These are phyloP conservation scores for Nesogale talazaci DNA, from an alignment of 2,113 vertebrate species.

Conservation along the genomic window DNA sequence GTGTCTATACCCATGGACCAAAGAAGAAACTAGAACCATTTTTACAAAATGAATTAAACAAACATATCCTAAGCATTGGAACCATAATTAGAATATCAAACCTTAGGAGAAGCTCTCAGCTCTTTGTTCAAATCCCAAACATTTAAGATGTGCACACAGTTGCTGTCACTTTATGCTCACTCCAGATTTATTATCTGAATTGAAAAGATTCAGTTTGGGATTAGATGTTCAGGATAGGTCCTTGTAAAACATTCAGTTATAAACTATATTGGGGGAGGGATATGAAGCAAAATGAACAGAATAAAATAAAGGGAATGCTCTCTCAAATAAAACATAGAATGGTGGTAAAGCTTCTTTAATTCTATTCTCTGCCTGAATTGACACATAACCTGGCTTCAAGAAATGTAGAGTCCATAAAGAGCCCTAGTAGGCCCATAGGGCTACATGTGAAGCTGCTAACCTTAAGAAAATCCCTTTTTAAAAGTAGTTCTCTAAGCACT, in stretches of 20 bases:
- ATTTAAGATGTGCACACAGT: neutral
- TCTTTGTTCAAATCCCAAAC: neutral
- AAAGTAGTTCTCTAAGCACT: neutral
- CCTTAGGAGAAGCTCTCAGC: neutral
- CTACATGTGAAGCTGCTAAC: too few relatives aligned
- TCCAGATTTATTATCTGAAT: neutral
- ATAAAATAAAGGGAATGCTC: too few relatives aligned
- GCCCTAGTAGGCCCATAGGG: too few relatives aligned
- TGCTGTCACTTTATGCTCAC: neutral
- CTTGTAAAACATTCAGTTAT: slow-evolving; percentile 26
- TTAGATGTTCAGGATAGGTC: neutral
- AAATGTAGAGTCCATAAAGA: too few relatives aligned
- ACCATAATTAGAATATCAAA: neutral
- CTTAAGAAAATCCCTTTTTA: slow-evolving; percentile 16
- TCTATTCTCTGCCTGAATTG: too few relatives aligned
- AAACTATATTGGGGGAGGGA: neutral
- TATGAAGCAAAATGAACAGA: neutral
- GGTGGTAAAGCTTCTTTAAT: too few relatives aligned
- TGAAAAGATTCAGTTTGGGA: slow-evolving; percentile 4
- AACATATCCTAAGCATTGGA: neutral
- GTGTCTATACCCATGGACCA: slow-evolving; percentile 32
- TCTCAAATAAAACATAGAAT: too few relatives aligned
- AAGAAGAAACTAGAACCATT: slow-evolving; percentile 27
- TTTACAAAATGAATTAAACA: slow-evolving; percentile 20
- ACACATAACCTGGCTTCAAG: too few relatives aligned